phyloP scores from a whole-genome alignment of 2,888 invertebrate genomes.

The Ophion obscuratus region DNA sequence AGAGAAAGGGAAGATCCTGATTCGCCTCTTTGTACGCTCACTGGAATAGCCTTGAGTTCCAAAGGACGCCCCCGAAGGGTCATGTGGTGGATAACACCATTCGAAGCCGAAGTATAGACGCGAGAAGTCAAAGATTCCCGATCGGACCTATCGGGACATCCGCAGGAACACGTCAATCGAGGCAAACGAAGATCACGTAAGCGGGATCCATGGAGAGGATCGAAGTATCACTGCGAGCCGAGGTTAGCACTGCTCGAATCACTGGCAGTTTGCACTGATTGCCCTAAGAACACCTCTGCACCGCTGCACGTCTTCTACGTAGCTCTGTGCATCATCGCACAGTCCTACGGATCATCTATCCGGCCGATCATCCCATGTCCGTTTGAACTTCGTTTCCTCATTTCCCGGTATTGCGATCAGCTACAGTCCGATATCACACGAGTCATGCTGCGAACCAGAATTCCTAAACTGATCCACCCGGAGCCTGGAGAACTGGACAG shows the following conservation, averaged over 20 bases:
- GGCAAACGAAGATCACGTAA: slow-evolving; percentile 81
- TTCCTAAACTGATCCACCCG: neutral
- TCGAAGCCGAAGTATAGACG: neutral
- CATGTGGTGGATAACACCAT: neutral
- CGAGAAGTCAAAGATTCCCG: neutral
- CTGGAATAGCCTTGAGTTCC: neutral
- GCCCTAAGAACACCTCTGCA: slow-evolving; percentile 71
- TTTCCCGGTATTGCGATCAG: neutral
- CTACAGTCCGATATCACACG: slow-evolving; percentile 20
- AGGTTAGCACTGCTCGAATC: slow-evolving; percentile 67
- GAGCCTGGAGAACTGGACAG: neutral
- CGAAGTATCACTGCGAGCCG: slow-evolving; percentile 57
- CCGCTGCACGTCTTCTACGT: slow-evolving; percentile 7
- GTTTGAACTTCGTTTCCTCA: slow-evolving; percentile 6
- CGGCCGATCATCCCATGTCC: neutral
- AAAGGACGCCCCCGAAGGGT: neutral
- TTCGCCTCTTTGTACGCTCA: neutral
- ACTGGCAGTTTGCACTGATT: slow-evolving; percentile 77
- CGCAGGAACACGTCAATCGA: slow-evolving; percentile 67
- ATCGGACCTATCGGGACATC: neutral
- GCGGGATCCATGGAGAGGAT: slow-evolving; percentile 65
- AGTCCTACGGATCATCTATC: neutral
- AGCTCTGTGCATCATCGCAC: neutral
- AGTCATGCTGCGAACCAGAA: neutral
- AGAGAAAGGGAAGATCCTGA: neutral